Conservation (phyloP, 2,888 invertebrate genomes). For the Hirudinaria manillensis region DNA sequence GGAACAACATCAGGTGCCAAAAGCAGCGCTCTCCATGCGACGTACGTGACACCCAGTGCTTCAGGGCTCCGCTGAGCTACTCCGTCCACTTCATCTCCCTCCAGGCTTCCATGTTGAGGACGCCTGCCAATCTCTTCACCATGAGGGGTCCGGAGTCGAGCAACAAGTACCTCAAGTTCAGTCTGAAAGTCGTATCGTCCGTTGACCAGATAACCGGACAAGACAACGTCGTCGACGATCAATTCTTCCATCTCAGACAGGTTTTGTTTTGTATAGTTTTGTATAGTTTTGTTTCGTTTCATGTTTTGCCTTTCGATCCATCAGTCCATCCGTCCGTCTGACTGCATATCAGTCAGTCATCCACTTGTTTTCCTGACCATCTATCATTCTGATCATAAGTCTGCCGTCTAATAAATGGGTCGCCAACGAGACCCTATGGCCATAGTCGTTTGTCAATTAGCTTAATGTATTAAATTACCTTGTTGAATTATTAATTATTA, state of each 20-base stretch:
- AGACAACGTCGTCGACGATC: not conserved
- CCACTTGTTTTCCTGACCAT: not conserved
- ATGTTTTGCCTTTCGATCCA: not conserved
- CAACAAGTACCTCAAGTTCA: constrained; percentile 1
- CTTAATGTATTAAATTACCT: too few species aligned
- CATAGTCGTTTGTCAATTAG: too few species aligned
- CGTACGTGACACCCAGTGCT: constrained; percentile 20
- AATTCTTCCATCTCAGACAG: constrained; percentile 24
- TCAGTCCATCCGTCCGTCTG: not conserved
- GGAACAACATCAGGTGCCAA: constrained; percentile 20
- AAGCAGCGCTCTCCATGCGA: constrained; percentile 5
- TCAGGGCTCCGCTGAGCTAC: constrained; percentile 22
- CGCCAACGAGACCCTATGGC: too few species aligned
- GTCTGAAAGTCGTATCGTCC: constrained; percentile 17
- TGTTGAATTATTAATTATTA: too few species aligned
- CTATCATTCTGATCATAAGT: not conserved
- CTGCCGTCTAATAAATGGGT: not conserved
- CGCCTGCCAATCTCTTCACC: constrained; percentile 15
- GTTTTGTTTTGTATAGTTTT: not conserved
- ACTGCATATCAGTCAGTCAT: not conserved
- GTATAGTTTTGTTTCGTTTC: not conserved
- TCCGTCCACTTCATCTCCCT: constrained; percentile 22
- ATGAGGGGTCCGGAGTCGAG: constrained; percentile 5
- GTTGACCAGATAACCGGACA: not conserved
- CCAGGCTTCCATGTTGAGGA: not conserved